Percentiles rank a stretch among this genome's conserved stretches.
phyloP scores from a whole-genome alignment of 2,113 vertebrate species.

The Corapipo altera region DNA sequence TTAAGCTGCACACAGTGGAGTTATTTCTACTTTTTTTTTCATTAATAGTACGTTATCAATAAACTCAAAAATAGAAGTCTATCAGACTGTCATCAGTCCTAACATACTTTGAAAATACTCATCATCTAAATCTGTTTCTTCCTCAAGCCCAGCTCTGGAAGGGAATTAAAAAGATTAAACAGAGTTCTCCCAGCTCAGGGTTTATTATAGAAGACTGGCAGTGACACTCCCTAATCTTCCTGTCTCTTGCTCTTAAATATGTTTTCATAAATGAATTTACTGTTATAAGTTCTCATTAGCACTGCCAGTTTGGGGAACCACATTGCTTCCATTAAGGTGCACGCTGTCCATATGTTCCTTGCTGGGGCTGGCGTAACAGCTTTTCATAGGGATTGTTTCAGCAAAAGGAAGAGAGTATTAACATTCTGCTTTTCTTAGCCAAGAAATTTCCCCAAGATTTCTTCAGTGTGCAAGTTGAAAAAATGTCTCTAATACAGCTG shows the following conservation, averaged over 20 bases:
- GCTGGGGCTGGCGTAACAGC: background rate
- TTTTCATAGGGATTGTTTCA: background rate
- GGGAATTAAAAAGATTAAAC: background rate
- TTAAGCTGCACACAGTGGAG: background rate
- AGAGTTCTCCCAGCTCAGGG: background rate
- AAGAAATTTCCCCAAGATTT: background rate
- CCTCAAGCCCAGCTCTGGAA: background rate
- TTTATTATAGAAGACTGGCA: background rate
- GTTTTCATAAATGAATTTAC: background rate
- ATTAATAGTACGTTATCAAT: background rate
- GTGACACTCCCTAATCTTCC: background rate
- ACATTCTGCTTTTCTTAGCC: background rate
- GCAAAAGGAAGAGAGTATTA: background rate
- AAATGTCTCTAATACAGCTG: background rate
- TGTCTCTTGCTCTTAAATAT: background rate
- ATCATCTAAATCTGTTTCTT: background rate
- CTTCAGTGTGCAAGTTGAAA: background rate
- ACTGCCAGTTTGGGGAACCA: background rate
- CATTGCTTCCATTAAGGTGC: background rate
- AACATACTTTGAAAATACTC: background rate
- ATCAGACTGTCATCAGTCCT: background rate
- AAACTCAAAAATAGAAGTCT: conserved; percentile 1
- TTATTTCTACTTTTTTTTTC: background rate
- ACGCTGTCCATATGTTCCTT: background rate
- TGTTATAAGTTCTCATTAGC: background rate